A percentile compares a stretch with the other conserved stretches of the same genome.
phyloP scores from a whole-genome alignment of 2,888 invertebrate species.

The Chaetogeoica ovagalla region DNA sequence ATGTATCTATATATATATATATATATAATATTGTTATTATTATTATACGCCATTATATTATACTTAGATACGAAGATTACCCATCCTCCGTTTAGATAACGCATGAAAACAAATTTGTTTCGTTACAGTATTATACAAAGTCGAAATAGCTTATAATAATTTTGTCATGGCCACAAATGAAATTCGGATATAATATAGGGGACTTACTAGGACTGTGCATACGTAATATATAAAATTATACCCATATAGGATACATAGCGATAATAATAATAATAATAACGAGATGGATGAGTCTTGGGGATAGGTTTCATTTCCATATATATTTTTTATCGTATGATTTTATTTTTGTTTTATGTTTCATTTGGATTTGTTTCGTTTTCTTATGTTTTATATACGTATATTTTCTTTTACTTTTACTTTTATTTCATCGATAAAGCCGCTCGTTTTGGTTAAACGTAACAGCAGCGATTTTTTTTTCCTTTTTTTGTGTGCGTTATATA shows the following conservation, averaged over 20 bases:
- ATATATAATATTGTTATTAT: not conserved
- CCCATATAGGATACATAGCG: not conserved
- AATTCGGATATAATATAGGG: not conserved
- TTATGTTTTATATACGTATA: not conserved
- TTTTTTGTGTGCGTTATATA: constrained; percentile 7
- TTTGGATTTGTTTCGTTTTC: constrained; percentile 7
- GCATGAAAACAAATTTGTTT: not conserved
- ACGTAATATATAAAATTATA: not conserved
- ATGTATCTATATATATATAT: constrained; percentile 7
- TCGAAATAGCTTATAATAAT: not conserved
- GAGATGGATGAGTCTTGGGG: constrained; percentile 46
- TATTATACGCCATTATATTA: not conserved
- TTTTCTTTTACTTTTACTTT: not conserved
- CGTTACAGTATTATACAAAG: no score
- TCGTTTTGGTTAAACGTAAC: constrained; percentile 28
- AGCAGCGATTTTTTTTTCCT: constrained; percentile 21
- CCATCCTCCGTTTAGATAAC: not conserved
- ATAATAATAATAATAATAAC: not conserved
- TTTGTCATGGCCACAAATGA: not conserved
- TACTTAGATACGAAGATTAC: not conserved
- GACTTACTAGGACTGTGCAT: no score
- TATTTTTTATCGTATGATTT: constrained; percentile 4
- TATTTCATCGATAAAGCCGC: constrained; percentile 18
- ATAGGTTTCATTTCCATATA: not conserved
- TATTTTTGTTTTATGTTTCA: not conserved